These are phyloP conservation scores for Brassicogethes aeneus DNA, from an alignment of 2,888 invertebrate species.

Conservation along the genomic window DNA sequence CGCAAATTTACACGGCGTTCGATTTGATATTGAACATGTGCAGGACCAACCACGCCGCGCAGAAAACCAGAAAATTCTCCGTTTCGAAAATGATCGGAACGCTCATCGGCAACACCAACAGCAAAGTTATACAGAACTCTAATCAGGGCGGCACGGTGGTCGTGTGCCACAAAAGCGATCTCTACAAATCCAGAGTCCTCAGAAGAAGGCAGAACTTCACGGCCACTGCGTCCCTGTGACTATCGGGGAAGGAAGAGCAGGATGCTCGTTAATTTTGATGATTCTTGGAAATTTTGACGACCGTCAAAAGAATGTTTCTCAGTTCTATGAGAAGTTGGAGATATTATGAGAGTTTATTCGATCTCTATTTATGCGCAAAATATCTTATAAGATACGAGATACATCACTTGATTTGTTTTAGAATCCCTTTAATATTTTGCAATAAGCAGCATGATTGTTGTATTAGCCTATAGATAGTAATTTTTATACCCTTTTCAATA, in stretches of 20 bases:
- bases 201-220: conserved; percentile 51
- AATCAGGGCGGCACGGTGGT: conserved; percentile 50
- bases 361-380: too few species aligned
- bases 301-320: conserved; percentile 21
- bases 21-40: conserved; percentile 61
- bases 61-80: conserved; percentile 63
- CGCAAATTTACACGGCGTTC: conserved; percentile 64
- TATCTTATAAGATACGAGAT: too few species aligned
- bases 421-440: too few species aligned
- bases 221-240: conserved; percentile 60
- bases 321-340: conserved; percentile 32
- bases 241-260: conserved; percentile 37
- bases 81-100: conserved; percentile 74
- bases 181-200: conserved; percentile 48
- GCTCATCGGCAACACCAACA: conserved; percentile 49
- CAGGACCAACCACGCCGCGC: conserved; percentile 38
- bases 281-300: too few species aligned
- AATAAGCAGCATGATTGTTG: too few species aligned
- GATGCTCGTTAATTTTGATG: conserved; percentile 25
- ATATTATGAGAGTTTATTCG: conserved; percentile 4
- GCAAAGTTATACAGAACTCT: conserved; percentile 34
- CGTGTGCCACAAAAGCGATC: conserved; percentile 51
- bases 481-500: conserved; percentile 18
- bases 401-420: too few species aligned
- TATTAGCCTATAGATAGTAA: too few species aligned